Percentiles rank a stretch among this genome's conserved stretches.
Conservation (phyloP, 2,888 invertebrate species). For the Scaptomyza polygonia region DNA sequence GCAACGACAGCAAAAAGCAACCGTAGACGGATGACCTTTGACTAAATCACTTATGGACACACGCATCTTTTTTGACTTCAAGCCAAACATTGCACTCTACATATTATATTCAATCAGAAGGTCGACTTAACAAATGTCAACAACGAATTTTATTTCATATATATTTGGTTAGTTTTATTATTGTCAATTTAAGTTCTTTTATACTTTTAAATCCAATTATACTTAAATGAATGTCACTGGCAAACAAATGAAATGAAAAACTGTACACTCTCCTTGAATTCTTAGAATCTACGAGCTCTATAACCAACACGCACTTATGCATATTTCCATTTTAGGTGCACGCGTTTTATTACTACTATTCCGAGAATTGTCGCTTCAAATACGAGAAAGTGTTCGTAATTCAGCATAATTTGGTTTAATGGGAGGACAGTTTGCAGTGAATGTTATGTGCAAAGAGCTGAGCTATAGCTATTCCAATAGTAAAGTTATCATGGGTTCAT, state of each 20-base stretch:
- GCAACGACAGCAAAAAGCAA: constrained; percentile 40
- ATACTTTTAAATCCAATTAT: no score
- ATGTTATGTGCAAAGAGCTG: not conserved
- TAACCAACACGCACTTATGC: not conserved
- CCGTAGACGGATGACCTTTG: constrained; percentile 53
- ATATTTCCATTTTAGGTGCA: not conserved
- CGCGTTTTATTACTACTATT: not conserved
- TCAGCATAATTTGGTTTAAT: not conserved
- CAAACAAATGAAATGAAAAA: no score
- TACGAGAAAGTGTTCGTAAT: not conserved
- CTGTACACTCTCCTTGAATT: no score
- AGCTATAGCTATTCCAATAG: not conserved
- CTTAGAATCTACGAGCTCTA: no score
- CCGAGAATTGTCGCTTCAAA: not conserved
- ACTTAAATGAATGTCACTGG: no score
- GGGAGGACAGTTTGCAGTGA: not conserved
- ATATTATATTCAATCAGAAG: constrained; percentile 23
- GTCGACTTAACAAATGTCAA: not conserved
- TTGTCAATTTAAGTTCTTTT: no score
- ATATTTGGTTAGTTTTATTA: no score
- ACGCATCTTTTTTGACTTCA: constrained; percentile 34
- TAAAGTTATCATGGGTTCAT: not conserved
- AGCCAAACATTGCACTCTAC: constrained; percentile 35
- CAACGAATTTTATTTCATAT: not conserved
- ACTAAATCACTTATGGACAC: constrained; percentile 38